Evolutionary conservation across 2,113 vertebrate species (phyloP).

Genomic region (Myanophis thanlyinensis): DNA sequence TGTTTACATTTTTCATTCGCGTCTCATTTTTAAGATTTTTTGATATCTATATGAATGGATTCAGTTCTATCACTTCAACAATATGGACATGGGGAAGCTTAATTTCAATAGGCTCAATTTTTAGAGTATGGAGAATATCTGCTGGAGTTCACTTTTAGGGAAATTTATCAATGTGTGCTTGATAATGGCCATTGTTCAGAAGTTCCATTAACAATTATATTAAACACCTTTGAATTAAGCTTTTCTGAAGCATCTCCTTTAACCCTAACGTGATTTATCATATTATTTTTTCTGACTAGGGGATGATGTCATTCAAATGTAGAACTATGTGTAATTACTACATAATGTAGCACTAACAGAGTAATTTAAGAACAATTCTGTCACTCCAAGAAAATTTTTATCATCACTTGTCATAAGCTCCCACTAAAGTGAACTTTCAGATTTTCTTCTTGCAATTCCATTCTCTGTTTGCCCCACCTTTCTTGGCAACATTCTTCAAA

Average conservation of each 20-base stretch:
- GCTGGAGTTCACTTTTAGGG: background rate
- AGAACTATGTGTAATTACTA: background rate
- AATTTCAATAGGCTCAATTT: background rate
- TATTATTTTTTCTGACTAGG: background rate
- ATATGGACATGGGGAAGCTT: too few species aligned
- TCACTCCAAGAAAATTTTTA: background rate
- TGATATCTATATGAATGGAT: too few species aligned
- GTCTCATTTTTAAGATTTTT: too few species aligned
- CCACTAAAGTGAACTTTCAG: background rate
- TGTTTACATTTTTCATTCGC: too few species aligned
- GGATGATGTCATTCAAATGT: background rate
- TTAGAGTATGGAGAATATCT: background rate
- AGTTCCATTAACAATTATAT: background rate
- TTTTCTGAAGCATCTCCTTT: background rate
- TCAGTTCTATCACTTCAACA: too few species aligned
- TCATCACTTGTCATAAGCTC: background rate
- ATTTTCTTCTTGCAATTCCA: background rate
- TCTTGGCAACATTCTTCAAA: background rate
- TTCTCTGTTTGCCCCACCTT: background rate
- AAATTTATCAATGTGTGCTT: background rate
- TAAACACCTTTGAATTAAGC: background rate
- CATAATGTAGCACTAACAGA: background rate
- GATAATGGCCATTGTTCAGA: background rate
- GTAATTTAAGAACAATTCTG: background rate
- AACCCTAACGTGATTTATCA: background rate